A percentile compares a stretch with the other conserved stretches of the same genome.
phyloP scores from a whole-genome alignment of 2,113 vertebrate genomes.

The Mola mola region DNA sequence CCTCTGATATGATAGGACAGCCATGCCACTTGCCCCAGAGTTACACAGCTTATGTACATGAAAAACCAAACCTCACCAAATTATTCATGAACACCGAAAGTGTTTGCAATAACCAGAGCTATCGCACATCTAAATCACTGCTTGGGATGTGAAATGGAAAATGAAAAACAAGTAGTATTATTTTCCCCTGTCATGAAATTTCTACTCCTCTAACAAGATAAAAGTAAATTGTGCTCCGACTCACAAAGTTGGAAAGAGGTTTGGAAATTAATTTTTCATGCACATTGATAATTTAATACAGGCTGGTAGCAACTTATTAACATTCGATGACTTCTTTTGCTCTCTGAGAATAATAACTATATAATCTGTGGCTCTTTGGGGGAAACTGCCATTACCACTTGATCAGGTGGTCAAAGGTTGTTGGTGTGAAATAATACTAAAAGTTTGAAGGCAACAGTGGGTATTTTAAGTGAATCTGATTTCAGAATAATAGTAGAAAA shows the following conservation, averaged over 20 bases:
- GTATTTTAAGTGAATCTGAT: conserved; percentile 22
- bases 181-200: conserved; percentile 80
- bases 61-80: conserved; percentile 52
- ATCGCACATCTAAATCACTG: conserved; percentile 58
- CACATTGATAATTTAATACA: conserved; percentile 82
- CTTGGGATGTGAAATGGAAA: conserved; percentile 68
- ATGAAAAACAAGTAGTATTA: conserved; percentile 80
- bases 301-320: conserved; percentile 79
- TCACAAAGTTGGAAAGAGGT: conserved; percentile 79
- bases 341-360: conserved; percentile 75
- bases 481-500: conserved; percentile 14
- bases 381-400: conserved; percentile 29
- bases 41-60: conserved; percentile 38
- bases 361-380: conserved; percentile 61
- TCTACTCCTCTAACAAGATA: conserved; percentile 82
- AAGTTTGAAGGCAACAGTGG: background rate
- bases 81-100: conserved; percentile 64
- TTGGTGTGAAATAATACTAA: conserved; percentile 25
- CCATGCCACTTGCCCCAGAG: conserved; percentile 53
- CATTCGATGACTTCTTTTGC: conserved; percentile 71
- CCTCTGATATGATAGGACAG: conserved; percentile 58
- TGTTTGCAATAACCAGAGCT: conserved; percentile 66
- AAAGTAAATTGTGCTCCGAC: conserved; percentile 78
- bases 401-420: conserved; percentile 60
- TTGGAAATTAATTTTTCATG: conserved; percentile 81